These are phyloP conservation scores for Emydocephalus ijimae DNA, from an alignment of 2,113 vertebrate genomes.

Conservation along the genomic window DNA sequence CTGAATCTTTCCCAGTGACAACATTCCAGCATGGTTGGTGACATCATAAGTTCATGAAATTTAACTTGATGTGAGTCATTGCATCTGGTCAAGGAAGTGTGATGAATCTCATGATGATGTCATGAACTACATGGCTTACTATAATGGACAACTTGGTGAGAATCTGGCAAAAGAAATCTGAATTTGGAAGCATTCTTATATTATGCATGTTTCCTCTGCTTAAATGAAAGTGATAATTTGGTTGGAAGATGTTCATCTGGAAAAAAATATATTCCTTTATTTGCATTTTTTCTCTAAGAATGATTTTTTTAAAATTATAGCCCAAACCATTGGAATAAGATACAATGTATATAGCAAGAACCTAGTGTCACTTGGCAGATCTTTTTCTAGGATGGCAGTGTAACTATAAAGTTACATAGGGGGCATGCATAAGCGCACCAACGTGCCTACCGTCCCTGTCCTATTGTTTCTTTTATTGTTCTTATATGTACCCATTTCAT, in stretches of 20 bases:
- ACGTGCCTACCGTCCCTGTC: too few relatives aligned
- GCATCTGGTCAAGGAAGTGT: neutral
- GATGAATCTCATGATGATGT: neutral
- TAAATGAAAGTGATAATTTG: neutral
- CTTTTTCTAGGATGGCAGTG: neutral
- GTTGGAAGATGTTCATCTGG: neutral
- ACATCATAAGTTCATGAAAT: neutral
- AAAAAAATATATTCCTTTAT: neutral
- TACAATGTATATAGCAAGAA: neutral
- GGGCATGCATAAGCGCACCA: too few relatives aligned
- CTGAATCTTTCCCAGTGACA: neutral
- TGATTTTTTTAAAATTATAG: neutral
- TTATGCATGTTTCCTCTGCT: neutral
- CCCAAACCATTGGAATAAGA: neutral
- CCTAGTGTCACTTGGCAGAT: neutral
- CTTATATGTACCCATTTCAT: too few relatives aligned
- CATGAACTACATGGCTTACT: neutral
- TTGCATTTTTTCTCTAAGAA: neutral
- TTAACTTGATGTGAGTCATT: neutral
- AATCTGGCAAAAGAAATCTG: neutral
- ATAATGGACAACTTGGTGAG: too few relatives aligned
- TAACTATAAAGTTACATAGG: neutral
- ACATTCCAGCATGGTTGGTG: neutral
- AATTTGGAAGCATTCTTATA: neutral
- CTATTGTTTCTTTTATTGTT: too few relatives aligned